These are phyloP conservation scores for Acromyrmex heyeri DNA, from an alignment of 1,140 invertebrate genomes.

Conservation along the genomic window DNA sequence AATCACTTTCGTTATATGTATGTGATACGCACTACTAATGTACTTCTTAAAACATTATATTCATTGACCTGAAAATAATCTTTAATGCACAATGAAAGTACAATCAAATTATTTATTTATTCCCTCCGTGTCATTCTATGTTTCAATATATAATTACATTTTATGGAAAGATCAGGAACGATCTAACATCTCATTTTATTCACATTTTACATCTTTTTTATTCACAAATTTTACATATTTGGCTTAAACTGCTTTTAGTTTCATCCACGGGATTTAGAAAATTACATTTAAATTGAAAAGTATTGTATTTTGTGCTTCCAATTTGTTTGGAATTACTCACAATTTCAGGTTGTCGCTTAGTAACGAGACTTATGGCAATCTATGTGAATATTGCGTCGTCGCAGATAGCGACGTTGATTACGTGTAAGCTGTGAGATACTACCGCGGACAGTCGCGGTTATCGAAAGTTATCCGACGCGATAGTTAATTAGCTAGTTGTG, in stretches of 20 bases:
- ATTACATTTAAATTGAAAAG: conserved; percentile 35
- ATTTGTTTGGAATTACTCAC: conserved; percentile 36
- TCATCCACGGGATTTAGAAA: background rate
- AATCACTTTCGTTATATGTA: background rate
- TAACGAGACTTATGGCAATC: background rate
- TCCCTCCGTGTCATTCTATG: background rate
- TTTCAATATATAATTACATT: background rate
- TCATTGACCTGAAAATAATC: too few species aligned
- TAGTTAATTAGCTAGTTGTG: conserved; percentile 75
- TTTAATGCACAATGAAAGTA: background rate
- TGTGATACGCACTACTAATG: background rate
- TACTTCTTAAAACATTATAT: background rate
- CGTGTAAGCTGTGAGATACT: conserved; percentile 3
- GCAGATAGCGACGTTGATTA: conserved; percentile 34
- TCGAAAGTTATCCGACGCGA: conserved; percentile 72
- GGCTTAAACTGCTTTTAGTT: conserved; percentile 29
- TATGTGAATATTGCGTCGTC: background rate
- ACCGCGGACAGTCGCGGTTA: conserved; percentile 65
- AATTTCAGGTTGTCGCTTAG: background rate
- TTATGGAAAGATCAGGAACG: background rate
- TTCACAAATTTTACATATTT: conserved; percentile 13
- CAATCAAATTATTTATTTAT: background rate
- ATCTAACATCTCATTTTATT: background rate
- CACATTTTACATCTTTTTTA: conserved; percentile 15
- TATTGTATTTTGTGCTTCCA: conserved; percentile 15